These are phyloP conservation scores for Chromis chromis DNA, from an alignment of 2,797 vertebrate species.

Conservation along the genomic window DNA sequence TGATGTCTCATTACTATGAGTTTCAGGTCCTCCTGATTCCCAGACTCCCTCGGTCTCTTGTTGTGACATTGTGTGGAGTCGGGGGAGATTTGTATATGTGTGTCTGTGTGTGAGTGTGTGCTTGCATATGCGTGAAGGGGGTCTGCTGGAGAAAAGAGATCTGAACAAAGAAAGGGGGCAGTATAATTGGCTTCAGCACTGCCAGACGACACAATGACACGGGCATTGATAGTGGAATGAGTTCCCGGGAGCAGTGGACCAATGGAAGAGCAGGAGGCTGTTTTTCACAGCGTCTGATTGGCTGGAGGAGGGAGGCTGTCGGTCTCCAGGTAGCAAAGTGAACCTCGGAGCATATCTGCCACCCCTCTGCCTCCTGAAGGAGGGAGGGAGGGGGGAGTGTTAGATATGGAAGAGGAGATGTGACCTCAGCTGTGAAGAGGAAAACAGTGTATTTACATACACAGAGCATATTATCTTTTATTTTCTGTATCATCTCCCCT, in stretches of 20 bases:
- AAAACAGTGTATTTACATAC: constrained; percentile 49
- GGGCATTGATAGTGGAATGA: constrained; percentile 77
- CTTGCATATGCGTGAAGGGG: constrained; percentile 55
- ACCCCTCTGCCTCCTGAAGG: constrained; percentile 55
- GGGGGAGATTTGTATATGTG: constrained; percentile 55
- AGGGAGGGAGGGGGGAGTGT: constrained; percentile 31
- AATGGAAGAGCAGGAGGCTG: constrained; percentile 70
- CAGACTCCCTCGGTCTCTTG: constrained; percentile 59
- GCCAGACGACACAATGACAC: constrained; percentile 80
- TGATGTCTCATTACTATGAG: constrained; percentile 65
- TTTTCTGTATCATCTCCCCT: not conserved
- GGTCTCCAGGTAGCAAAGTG: constrained; percentile 86
- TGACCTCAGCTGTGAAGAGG: constrained; percentile 67
- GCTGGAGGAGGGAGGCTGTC: constrained; percentile 73
- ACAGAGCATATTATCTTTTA: constrained; percentile 23
- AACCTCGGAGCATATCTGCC: constrained; percentile 76
- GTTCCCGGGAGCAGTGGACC: constrained; percentile 72
- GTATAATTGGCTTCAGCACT: constrained; percentile 77
- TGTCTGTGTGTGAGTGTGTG: constrained; percentile 45
- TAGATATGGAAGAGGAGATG: constrained; percentile 41
- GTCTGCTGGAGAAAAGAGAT: constrained; percentile 61
- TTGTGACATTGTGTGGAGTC: constrained; percentile 63
- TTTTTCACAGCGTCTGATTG: constrained; percentile 81
- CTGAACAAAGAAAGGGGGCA: constrained; percentile 70
- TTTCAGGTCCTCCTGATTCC: constrained; percentile 62